These are phyloP conservation scores for Neoascia interrupta DNA, from an alignment of 2,888 invertebrate species.

Conservation along the genomic window DNA sequence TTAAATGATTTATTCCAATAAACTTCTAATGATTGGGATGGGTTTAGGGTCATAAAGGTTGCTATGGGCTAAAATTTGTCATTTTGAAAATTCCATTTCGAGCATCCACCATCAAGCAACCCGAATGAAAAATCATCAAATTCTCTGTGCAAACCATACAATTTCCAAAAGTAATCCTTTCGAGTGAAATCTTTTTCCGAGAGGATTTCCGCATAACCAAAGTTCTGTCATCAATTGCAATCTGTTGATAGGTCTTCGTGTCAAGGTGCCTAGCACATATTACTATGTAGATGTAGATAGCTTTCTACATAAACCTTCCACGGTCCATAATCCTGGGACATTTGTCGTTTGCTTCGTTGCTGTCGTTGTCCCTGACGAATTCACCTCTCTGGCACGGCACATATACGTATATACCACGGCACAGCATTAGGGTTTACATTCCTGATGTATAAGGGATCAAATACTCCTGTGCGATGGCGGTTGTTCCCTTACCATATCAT, in stretches of 20 bases:
- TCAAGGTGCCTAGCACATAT: constrained; percentile 8
- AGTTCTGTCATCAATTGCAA: constrained; percentile 50
- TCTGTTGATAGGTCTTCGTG: constrained; percentile 47
- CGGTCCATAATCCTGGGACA: constrained; percentile 32
- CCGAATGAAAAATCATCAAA: constrained; percentile 3
- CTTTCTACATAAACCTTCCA: constrained; percentile 15
- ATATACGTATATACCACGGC: too few species aligned
- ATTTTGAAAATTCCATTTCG: neutral
- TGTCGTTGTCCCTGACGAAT: constrained; percentile 1
- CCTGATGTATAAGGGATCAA: constrained; percentile 4
- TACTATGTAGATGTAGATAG: too few species aligned
- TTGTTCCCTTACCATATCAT: constrained; percentile 25
- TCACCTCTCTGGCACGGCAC: constrained; percentile 27
- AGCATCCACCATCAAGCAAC: neutral
- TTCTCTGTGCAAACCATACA: constrained; percentile 4
- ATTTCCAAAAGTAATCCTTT: constrained; percentile 37
- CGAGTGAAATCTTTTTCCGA: constrained; percentile 26
- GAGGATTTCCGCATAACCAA: constrained; percentile 37
- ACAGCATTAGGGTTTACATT: neutral
- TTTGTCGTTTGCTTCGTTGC: constrained; percentile 19
- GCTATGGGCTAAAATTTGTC: neutral
- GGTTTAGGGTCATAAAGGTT: too few species aligned
- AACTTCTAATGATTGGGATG: too few species aligned
- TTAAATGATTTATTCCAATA: too few species aligned
- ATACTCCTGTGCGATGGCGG: constrained; percentile 15